Percentiles rank a stretch among this genome's conserved stretches.
Conservation (phyloP, 1,140 invertebrate genomes). For the Leguminivora glycinivorella region DNA sequence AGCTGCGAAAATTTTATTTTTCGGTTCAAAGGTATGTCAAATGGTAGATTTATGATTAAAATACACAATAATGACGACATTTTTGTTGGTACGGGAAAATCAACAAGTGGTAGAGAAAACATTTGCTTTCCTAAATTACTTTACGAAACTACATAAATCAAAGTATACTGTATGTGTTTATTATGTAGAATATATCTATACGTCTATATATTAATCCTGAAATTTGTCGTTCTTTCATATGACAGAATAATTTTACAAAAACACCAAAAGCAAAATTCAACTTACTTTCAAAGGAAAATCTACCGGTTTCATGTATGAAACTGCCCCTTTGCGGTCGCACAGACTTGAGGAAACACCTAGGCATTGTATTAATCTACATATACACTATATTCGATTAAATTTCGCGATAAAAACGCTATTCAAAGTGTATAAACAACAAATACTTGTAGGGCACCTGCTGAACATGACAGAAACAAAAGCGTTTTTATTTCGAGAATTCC, state of each 20-base stretch:
- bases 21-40: background rate
- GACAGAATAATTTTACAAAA: constrained; percentile 23
- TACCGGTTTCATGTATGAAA: constrained; percentile 58
- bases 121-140: background rate
- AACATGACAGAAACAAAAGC: constrained; percentile 54
- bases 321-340: constrained; percentile 45
- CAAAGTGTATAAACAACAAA: constrained; percentile 31
- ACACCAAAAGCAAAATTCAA: constrained; percentile 28
- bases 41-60: background rate
- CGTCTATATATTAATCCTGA: background rate
- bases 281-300: constrained; percentile 51
- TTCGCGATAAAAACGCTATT: constrained; percentile 6
- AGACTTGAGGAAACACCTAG: constrained; percentile 61
- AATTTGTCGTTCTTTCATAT: constrained; percentile 19
- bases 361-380: constrained; percentile 47
- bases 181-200: background rate
- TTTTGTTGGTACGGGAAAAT: background rate
- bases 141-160: background rate
- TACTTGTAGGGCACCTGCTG: constrained; percentile 66
- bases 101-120: background rate
- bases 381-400: constrained; percentile 10
- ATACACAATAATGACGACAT: background rate
- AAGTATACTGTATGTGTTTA: background rate
- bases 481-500: constrained; percentile 61
- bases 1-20: constrained; percentile 25